Base-by-base conservation (phyloP, 2,797 vertebrate genomes). In the Scyliorhinus canicula region DNA sequence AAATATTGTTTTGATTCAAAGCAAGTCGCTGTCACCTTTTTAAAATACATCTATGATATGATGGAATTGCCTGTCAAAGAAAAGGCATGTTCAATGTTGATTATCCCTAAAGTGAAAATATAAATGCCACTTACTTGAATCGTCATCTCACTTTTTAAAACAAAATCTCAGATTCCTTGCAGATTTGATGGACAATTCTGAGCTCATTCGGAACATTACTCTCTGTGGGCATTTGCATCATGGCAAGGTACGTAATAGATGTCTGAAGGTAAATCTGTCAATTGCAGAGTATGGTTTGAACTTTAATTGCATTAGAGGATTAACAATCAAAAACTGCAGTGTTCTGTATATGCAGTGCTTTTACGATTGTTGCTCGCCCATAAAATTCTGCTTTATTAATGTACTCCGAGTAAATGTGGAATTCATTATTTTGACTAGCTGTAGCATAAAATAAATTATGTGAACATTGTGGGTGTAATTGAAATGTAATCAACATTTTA, bases 151-250 rank as follows among this genome's bases (percentile, higher is more conserved):
- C 35, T 95, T 93, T 7, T n/a, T 69, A 67, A 82, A 95, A n/a
- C n/a, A 4, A 8, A n/a, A 65, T 91, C 95, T 5, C 96, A 99
- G 99, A 95, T 99, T 99, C 96, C 97, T 99, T 95, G 99, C 99
- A 50, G 99, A 99, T 97, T 97, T 99, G 95, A 99, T 99, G 99
- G 99, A 99, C 96, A 98, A 98, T 96, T 97, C 99, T 0, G 99
- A 99, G 96, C 97, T 99, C n/a, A 99, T 99, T 96, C 98, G 99
- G 95, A 99, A 99, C 2, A 98, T 99, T 96, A 99, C 99, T 7
- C 97, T 99, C 86, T 99, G 99, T 96, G 99, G 99, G 93, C 99
- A 99, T 96, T 98, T 99, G 74, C 99, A 99, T 95, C 99, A 99
- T 0, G 99, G 99, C 96, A 99, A 99, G 98, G 99, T 99, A 91